A percentile compares a stretch with the other conserved stretches of the same genome.
phyloP scores from a whole-genome alignment of 2,888 invertebrate species.

The Muschampia plurimacula region DNA sequence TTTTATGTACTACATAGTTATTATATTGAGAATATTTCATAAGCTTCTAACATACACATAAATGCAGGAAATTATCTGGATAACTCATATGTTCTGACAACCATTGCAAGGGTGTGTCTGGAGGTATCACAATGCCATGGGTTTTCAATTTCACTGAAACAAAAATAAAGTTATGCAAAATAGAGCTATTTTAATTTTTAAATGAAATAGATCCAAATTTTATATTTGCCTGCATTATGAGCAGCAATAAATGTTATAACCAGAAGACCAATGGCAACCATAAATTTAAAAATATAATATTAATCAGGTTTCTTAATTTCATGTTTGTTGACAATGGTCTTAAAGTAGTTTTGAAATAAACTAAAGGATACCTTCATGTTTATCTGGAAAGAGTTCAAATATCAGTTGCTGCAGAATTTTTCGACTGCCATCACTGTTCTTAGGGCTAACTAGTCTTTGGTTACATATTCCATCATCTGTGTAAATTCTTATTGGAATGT shows the following conservation, averaged over 20 bases:
- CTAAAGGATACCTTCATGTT: conserved; percentile 58
- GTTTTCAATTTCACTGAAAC: conserved; percentile 91
- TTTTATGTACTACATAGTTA: neutral
- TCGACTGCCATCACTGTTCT: conserved; percentile 89
- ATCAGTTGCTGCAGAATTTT: conserved; percentile 90
- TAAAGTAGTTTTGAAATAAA: neutral
- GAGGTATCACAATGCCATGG: conserved; percentile 95
- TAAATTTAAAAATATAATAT: too few relatives aligned
- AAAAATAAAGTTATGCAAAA: conserved; percentile 9
- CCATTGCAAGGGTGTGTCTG: conserved; percentile 97
- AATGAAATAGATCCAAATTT: too few relatives aligned
- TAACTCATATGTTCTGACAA: conserved; percentile 98
- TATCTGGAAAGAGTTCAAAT: conserved; percentile 88
- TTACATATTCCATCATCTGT: conserved; percentile 89
- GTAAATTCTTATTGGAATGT: conserved; percentile 96
- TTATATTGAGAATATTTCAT: neutral
- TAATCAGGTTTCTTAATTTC: too few relatives aligned
- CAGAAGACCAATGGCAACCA: too few relatives aligned
- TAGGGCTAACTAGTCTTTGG: conserved; percentile 92
- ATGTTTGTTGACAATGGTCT: too few relatives aligned
- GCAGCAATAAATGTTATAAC: too few relatives aligned
- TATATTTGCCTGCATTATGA: too few relatives aligned
- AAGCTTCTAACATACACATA: conserved; percentile 81
- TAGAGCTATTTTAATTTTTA: too few relatives aligned
- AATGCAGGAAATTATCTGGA: conserved; percentile 99